Conservation (phyloP, 2,113 vertebrate genomes). For the Microtus oregoni region DNA sequence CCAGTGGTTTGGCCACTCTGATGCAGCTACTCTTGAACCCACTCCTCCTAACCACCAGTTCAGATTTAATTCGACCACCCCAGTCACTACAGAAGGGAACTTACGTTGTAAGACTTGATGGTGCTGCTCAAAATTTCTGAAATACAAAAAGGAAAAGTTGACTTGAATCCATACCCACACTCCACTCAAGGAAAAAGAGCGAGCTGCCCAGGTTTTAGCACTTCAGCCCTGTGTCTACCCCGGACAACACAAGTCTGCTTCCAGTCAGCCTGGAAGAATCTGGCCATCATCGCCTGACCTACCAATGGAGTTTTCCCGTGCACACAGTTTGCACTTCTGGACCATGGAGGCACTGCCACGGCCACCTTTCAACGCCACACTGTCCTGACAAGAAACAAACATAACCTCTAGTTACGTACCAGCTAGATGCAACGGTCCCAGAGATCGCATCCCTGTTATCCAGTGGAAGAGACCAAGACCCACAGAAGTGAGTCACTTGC, state of each 20-base stretch:
- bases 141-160: conserved; percentile 66
- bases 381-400: conserved; percentile 89
- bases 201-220: background rate
- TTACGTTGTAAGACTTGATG: conserved; percentile 96
- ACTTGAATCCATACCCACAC: background rate
- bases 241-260: background rate
- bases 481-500: background rate
- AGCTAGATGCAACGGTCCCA: background rate
- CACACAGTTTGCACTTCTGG: conserved; percentile 98
- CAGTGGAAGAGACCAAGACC: background rate
- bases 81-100: conserved; percentile 72
- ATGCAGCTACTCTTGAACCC: background rate
- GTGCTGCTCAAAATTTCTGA: conserved; percentile 95
- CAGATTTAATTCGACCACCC: background rate
- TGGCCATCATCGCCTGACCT: conserved; percentile 56
- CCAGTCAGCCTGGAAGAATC: background rate
- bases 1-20: background rate
- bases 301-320: conserved; percentile 98
- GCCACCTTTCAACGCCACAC: conserved; percentile 94
- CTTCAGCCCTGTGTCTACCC: background rate
- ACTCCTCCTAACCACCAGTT: background rate
- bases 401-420: conserved; percentile 23
- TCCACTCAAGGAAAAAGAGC: background rate
- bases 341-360: conserved; percentile 97
- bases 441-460: background rate